Evolutionary conservation across 2,888 invertebrate species (phyloP).

Genomic region (Conomelus anceps): DNA sequence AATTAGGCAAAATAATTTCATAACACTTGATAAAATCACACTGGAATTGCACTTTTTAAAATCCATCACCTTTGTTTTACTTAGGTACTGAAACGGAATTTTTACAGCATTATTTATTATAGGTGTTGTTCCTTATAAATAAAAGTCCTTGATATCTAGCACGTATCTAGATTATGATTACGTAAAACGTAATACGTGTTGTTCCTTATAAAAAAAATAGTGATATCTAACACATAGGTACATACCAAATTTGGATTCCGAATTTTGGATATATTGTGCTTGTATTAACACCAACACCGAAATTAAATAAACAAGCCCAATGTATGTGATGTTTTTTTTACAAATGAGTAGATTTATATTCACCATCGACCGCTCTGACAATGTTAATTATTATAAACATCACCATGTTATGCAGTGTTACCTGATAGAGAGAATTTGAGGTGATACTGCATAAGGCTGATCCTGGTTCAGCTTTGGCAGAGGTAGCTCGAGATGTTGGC

Average conservation of each 20-base stretch:
- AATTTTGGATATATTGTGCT: no score
- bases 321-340: background rate
- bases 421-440: slow-evolving; percentile 39
- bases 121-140: background rate
- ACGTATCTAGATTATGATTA: no score
- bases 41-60: background rate
- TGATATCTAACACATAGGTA: background rate
- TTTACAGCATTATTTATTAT: background rate
- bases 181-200: no score
- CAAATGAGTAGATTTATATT: background rate
- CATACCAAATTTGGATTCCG: background rate
- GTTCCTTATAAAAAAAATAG: background rate
- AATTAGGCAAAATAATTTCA: background rate
- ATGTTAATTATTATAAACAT: background rate
- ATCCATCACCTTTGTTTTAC: background rate
- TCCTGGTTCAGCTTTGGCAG: slow-evolving; percentile 52
- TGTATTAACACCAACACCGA: no score
- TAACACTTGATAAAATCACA: background rate
- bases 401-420: slow-evolving; percentile 28
- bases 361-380: background rate
- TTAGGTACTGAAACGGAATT: background rate
- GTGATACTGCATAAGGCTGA: slow-evolving; percentile 44
- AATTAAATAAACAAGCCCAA: background rate
- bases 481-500: slow-evolving; percentile 49
- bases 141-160: background rate